Evolutionary conservation across 2,113 vertebrate genomes (phyloP).

Genomic region (Neomonachus schauinslandi): DNA sequence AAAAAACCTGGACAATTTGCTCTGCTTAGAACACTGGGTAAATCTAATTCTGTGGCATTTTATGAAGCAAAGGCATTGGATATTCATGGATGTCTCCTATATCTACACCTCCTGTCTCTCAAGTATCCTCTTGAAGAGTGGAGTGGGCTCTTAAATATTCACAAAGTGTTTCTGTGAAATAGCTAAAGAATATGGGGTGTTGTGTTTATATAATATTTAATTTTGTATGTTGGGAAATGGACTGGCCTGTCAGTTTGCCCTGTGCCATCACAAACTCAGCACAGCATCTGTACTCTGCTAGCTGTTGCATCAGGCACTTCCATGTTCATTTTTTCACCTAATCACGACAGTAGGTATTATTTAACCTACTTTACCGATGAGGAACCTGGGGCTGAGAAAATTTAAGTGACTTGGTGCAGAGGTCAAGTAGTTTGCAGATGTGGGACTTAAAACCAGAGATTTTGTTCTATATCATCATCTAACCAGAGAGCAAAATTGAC

Average conservation of each 20-base stretch:
- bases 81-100: neutral
- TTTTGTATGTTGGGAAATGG: neutral
- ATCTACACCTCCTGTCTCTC: constrained; percentile 32
- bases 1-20: neutral
- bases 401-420: neutral
- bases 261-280: neutral
- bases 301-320: neutral
- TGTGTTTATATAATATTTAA: neutral
- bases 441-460: neutral
- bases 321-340: neutral
- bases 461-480: neutral
- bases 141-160: constrained; percentile 23
- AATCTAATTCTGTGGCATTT: constrained; percentile 55
- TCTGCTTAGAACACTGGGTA: neutral
- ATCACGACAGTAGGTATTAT: neutral
- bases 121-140: constrained; percentile 4
- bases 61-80: constrained; percentile 35
- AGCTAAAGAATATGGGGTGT: neutral
- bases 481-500: constrained; percentile 14
- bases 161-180: neutral
- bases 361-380: constrained; percentile 6
- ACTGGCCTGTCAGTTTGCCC: neutral
- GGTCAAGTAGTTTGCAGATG: neutral
- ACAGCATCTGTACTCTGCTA: neutral
- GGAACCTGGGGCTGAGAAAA: neutral